Evolutionary conservation across 2,797 vertebrate species (phyloP), one percentile per base, ranked within the genome.

Genomic region (Setipinna tenuifilis): DNA sequence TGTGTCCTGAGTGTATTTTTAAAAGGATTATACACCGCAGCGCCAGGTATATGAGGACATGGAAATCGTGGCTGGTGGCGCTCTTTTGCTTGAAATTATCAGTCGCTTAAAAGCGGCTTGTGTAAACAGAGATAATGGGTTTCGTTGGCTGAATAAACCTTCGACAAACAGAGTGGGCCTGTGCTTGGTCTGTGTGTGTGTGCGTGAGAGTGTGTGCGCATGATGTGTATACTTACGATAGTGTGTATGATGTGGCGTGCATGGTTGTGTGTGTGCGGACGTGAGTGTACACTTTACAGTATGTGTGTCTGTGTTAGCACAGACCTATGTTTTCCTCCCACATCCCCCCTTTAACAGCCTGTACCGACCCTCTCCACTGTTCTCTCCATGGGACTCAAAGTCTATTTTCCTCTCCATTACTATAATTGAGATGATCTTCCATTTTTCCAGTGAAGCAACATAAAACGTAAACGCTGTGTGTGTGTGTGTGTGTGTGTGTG

Each of bases 81-180:
- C 57, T 84, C 61, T 71, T 87, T 87, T 81, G 57, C 58, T 35
- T 50, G 78, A 65, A 59, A 84, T 82, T 85, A 83, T 78, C 81
- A 82, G 81, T 44, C 80, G 46, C 81, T 88, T 88, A 88, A 90
- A 88, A 88, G 84, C 89, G 75, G 71, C 84, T 84, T 82, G 81
- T 87, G 84, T 88, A 88, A 90, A 90, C 88, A 85, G 54, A 84
- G 86, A 89, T 87, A 83, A 90, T 89, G 83, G 85, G 81, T 83
- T 80, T 31, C 82, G 58, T 44, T 78, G 83, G 85, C 87, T 81
- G 84, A 85, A 82, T 87, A 88, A 85, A 89, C 86, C 61, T 87
- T 85, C 57, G 80, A 83, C 71, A 84, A 86, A 85, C 83, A 81
- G 61, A 71, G 35, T 80, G 54, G 84, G 61, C 82, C 54, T 85